Base-by-base conservation (phyloP, 1,140 invertebrate genomes). In the Pseudomyrmex cubaensis region DNA sequence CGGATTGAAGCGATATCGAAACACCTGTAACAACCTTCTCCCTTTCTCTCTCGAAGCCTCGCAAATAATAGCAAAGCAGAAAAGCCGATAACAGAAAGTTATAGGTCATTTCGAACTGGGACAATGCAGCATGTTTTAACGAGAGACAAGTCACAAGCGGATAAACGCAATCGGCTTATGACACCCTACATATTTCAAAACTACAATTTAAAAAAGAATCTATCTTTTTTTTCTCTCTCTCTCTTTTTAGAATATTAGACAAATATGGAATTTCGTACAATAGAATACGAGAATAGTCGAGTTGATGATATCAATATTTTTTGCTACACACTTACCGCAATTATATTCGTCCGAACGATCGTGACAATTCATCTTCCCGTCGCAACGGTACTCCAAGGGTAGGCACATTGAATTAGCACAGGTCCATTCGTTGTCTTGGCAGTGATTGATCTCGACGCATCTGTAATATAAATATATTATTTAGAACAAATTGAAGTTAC, bases 341-440 rank as follows among this genome's bases (percentile, higher is more conserved):
- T 97, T 95, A 84, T 95, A 94, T 94, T 98, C 97, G 93, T 98
- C 97, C n/a, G 96, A 96, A 90, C 96, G 95, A 90, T 98, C 97
- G 84, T 96, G 97, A 92, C 97, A 98, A 91, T 98, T 96, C 87
- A 97, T 95, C 35, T 95, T 94, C 35, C 97, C 97, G 91, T 98
- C 97, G 93, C 97, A 98, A 15, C 95, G 95, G 72, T 96, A 96
- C 1, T 93, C 93, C 17, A 94, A 91, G 3, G 96, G 95, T 48
- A 98, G 96, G 90, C 97, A 98, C 59, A 97, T 93, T 2, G 96
- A 95, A 89, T 97, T 97, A 44, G 95, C 95, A 91, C 97, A 98
- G 46, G 96, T 96, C 95, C 96, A 97, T 90, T 97, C 96, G 70
- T 96, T 92, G 25, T 94, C 93, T 73, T 93, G 77, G 64, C 93